phyloP scores from a whole-genome alignment of 1,140 invertebrate genomes.

The Paramacrobiotus metropolitanus region DNA sequence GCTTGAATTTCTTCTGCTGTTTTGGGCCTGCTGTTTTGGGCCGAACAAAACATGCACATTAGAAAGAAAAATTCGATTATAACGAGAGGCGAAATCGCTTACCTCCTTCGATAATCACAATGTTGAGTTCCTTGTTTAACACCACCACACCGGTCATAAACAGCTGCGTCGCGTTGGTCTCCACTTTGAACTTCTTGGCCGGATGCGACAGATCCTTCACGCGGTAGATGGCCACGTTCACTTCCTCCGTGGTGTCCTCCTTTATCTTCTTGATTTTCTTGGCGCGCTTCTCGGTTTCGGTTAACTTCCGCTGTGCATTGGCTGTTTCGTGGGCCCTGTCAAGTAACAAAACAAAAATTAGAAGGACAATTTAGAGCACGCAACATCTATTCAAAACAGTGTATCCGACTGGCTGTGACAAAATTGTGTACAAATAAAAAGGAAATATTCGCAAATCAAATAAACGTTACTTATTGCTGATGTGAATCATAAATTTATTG shows the following conservation, averaged over 20 bases:
- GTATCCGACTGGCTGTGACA: no score
- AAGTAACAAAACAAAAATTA: no score
- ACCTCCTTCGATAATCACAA: constrained; percentile 91
- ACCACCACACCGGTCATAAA: constrained; percentile 84
- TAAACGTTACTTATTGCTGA: no score
- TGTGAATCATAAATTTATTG: no score
- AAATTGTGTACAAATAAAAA: no score
- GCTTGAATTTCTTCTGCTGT: constrained; percentile 82
- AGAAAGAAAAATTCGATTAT: no score
- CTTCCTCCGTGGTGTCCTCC: constrained; percentile 64
- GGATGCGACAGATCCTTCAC: constrained; percentile 68
- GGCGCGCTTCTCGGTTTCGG: constrained; percentile 69
- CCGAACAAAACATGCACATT: no score
- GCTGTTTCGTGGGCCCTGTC: constrained; percentile 74
- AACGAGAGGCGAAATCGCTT: no score
- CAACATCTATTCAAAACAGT: no score
- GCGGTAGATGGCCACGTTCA: constrained; percentile 76
- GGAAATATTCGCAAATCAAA: no score
- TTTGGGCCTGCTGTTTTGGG: no score
- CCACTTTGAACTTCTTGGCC: constrained; percentile 90
- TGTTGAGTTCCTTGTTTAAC: constrained; percentile 81
- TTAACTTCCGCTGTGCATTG: constrained; percentile 76
- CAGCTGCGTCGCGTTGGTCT: constrained; percentile 85
- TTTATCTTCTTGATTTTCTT: constrained; percentile 79
- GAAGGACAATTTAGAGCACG: no score